Evolutionary conservation across 2,888 invertebrate genomes (phyloP).

Genomic region (Chloromyia formosa): DNA sequence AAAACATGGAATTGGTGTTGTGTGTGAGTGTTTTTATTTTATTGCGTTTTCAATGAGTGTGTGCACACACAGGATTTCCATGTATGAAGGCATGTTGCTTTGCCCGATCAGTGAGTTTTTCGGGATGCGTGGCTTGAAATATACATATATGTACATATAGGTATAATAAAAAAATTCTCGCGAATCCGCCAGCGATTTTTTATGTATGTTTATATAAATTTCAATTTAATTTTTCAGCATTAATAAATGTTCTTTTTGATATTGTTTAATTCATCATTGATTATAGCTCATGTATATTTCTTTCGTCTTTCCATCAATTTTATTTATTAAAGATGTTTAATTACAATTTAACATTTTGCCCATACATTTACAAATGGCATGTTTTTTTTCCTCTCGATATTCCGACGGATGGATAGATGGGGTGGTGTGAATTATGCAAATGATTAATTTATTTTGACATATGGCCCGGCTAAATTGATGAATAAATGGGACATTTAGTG

Average conservation of each 20-base stretch:
- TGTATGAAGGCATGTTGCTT: not conserved
- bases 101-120: not conserved
- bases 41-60: not conserved
- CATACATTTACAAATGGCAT: not conserved
- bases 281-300: not conserved
- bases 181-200: no score
- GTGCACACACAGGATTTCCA: not conserved
- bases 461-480: constrained; percentile 18
- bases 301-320: not conserved
- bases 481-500: constrained; percentile 29
- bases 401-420: no score
- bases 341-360: not conserved
- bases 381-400: not conserved
- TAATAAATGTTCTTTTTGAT: not conserved
- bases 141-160: no score
- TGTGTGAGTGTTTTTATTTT: not conserved
- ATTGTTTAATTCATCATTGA: not conserved
- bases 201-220: not conserved
- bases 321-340: not conserved
- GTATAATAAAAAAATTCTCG: no score
- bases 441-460: constrained; percentile 34
- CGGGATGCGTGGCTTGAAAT: not conserved
- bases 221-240: not conserved
- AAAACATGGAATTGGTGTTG: constrained; percentile 16
- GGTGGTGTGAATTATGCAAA: constrained; percentile 15